Evolutionary conservation across 2,888 invertebrate genomes (phyloP), one percentile per base, ranked within the genome.

Genomic region (Heliconius hortense): DNA sequence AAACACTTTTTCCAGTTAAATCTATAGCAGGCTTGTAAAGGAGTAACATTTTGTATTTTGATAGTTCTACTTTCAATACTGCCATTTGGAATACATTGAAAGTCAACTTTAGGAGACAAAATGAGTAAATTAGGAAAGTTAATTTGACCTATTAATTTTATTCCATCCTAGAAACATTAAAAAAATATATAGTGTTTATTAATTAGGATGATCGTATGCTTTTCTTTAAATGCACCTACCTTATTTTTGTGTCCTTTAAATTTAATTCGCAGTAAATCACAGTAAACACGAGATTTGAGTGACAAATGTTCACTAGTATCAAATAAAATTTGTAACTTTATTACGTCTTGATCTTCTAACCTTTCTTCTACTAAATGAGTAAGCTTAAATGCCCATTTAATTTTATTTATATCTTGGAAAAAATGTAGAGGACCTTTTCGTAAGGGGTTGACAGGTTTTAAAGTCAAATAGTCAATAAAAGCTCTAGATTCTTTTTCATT

Each of bases 91-190:
- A 96, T 90, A 83, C 96, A 96, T 68, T 95, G 94, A 84, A 97
- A 96, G 85, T 96, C 94, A 5, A 96, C 86, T 77, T 88, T 86
- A 21, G 91, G 90, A 63, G 95, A 94, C 77, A 93, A 85, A 73
- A 96, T 89, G 62, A 91, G 90, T 70, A 97, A 85, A 82, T 96
- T 96, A 0, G 97, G 97, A 84, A 95, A 96, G 87, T 96, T 95
- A 1, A 97, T 94, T 85, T 94, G 95, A 53, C 96, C 96, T 67
- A 88, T 88, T 64, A 97, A 85, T 79, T 94, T 94, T 69, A 97
- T 92, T 77, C 91, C 92, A 82, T 96, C 96, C 96, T 97, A 83
- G 77, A 93, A 89, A 77, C n/a, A 48, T 26, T 7, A 70, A 59
- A 56, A 71, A 68, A 64, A 11, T 15, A 2, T 72, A 67, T 59